These are phyloP conservation scores for Agrilus mali DNA, from an alignment of 2,888 invertebrate genomes.

Conservation along the genomic window DNA sequence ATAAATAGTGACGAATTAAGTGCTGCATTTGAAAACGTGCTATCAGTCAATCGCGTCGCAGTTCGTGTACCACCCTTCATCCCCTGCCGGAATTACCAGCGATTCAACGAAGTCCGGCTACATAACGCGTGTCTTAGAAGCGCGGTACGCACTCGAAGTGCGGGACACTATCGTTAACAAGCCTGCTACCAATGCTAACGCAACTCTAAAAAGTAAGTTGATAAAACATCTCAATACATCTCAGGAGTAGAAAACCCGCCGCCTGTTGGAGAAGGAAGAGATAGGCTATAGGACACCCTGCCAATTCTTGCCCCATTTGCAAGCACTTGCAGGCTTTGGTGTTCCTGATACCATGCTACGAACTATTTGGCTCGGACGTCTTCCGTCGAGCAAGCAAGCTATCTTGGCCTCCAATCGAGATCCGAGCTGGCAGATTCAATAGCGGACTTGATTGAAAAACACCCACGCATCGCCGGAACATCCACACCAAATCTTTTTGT, in stretches of 20 bases:
- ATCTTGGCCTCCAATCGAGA: slow-evolving; percentile 5
- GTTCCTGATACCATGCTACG: slow-evolving; percentile 1
- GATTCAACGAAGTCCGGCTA: slow-evolving; percentile 13
- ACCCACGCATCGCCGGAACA: too few species aligned
- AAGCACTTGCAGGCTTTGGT: not conserved
- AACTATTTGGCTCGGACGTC: slow-evolving; percentile 4
- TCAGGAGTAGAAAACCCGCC: slow-evolving; percentile 2
- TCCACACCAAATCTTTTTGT: too few species aligned
- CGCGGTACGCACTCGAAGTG: slow-evolving; percentile 14
- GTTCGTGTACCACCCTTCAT: too few species aligned
- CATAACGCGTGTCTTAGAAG: slow-evolving; percentile 13
- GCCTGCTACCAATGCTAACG: slow-evolving; percentile 12
- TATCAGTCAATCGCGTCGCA: too few species aligned
- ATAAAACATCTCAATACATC: slow-evolving; percentile 10
- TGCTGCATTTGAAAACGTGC: too few species aligned
- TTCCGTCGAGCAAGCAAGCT: slow-evolving; percentile 3
- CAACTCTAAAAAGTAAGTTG: slow-evolving; percentile 15
- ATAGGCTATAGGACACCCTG: slow-evolving; percentile 9
- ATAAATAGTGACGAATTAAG: too few species aligned
- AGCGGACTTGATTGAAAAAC: too few species aligned
- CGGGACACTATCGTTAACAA: slow-evolving; percentile 15
- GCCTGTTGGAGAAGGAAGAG: slow-evolving; percentile 4
- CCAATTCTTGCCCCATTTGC: slow-evolving; percentile 6
- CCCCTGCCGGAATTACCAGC: slow-evolving; percentile 8
- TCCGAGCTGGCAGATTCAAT: too few species aligned